Conservation (phyloP, 2,797 vertebrate genomes). For the Delichon dasypus region DNA sequence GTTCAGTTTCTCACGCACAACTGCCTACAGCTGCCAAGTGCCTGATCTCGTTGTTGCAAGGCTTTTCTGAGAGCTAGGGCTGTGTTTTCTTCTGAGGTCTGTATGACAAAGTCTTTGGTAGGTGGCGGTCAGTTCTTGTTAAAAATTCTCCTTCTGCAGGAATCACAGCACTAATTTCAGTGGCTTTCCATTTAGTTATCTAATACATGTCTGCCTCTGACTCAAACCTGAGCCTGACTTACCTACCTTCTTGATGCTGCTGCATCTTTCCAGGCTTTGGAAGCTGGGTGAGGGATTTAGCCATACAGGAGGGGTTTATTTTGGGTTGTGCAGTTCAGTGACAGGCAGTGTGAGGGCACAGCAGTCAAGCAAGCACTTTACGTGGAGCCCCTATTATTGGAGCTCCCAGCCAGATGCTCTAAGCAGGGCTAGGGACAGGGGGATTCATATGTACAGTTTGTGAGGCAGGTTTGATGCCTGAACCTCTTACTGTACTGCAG, state of each 20-base stretch:
- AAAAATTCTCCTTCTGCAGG: background rate
- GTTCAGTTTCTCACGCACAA: background rate
- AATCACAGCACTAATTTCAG: background rate
- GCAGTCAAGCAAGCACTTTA: background rate
- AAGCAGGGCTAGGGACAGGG: background rate
- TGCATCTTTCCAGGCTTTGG: background rate
- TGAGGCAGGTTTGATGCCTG: background rate
- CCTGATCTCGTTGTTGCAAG: background rate
- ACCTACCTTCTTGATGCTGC: background rate
- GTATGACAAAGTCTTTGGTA: background rate
- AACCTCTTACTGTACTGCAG: background rate
- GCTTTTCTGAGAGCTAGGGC: background rate
- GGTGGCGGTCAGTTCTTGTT: background rate
- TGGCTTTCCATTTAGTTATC: background rate
- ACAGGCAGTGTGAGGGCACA: background rate
- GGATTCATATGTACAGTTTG: background rate
- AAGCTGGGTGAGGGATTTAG: background rate
- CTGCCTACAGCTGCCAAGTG: constrained; percentile 15
- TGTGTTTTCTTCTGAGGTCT: background rate
- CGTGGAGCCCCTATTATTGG: background rate
- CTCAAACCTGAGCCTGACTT: background rate
- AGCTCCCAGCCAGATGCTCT: background rate
- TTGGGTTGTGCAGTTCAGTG: background rate
- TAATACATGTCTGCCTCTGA: background rate
- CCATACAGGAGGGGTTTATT: background rate